Evolutionary conservation across 2,888 invertebrate species (phyloP).

Genomic region (Microctonus brassicae): DNA sequence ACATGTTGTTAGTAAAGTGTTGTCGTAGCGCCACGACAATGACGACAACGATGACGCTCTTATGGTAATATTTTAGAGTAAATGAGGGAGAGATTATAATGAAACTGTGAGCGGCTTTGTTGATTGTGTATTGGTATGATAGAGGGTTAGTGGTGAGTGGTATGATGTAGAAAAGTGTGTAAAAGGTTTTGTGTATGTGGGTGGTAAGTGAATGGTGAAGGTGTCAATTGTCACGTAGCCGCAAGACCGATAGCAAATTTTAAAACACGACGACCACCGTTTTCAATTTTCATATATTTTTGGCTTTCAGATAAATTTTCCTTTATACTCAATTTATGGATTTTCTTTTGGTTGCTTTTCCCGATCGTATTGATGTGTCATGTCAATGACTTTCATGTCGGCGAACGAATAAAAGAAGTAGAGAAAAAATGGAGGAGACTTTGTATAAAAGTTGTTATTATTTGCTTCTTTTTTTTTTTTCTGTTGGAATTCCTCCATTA

Average conservation of each 20-base stretch:
- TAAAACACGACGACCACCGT: too few species aligned
- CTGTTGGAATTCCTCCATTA: constrained; percentile 27
- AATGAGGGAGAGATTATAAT: neutral
- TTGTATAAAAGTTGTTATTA: neutral
- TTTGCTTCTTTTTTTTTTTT: neutral
- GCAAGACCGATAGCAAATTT: neutral
- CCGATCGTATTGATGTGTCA: too few species aligned
- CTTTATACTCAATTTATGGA: too few species aligned
- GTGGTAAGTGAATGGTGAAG: neutral
- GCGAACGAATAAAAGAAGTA: neutral
- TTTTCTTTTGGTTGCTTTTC: too few species aligned
- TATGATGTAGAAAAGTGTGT: neutral
- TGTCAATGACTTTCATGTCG: neutral
- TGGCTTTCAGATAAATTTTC: too few species aligned
- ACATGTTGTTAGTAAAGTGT: neutral
- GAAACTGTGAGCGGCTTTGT: neutral
- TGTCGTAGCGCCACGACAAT: neutral
- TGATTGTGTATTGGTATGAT: too few species aligned
- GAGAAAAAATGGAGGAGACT: neutral
- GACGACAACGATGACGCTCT: neutral
- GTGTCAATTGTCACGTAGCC: constrained; percentile 2
- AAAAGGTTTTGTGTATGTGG: neutral
- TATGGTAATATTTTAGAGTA: neutral
- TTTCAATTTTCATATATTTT: too few species aligned
- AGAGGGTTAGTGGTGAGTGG: neutral